A percentile compares a stretch with the other conserved stretches of the same genome.
These are phyloP conservation scores for Odontocolon sp. DNA, from an alignment of 2,888 invertebrate species.

Conservation along the genomic window DNA sequence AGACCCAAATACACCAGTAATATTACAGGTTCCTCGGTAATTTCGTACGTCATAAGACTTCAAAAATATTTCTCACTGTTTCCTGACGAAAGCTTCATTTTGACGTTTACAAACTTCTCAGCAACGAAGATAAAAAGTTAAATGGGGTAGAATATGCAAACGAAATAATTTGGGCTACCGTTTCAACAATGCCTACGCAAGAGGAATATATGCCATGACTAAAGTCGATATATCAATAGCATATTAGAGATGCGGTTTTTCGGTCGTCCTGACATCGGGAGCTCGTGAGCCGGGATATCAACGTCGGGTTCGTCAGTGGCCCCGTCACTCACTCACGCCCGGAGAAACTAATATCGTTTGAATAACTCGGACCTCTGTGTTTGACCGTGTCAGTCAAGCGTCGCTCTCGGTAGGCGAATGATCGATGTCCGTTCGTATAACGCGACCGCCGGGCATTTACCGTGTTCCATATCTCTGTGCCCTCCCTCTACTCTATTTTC, in stretches of 20 bases:
- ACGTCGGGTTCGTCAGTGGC: conserved; percentile 54
- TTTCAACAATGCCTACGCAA: conserved; percentile 17
- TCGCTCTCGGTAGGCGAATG: conserved; percentile 52
- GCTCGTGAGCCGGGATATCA: conserved; percentile 47
- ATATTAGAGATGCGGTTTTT: conserved; percentile 38
- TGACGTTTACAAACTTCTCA: not conserved
- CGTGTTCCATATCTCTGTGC: conserved; percentile 20
- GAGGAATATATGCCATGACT: not conserved
- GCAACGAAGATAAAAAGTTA: not conserved
- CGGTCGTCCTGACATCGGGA: conserved; percentile 37
- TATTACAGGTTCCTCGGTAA: not conserved
- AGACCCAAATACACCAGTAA: conserved; percentile 10
- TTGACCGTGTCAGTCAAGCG: conserved; percentile 63
- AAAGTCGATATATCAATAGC: conserved; percentile 26
- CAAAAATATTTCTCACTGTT: not conserved
- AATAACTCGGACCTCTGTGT: conserved; percentile 62
- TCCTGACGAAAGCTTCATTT: not conserved
- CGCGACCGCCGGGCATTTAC: conserved; percentile 9
- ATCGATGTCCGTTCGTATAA: conserved; percentile 40
- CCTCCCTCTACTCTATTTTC: not conserved
- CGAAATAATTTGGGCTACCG: too few relatives aligned
- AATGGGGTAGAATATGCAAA: not conserved
- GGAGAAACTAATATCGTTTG: conserved; percentile 63
- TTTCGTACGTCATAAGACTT: not conserved
- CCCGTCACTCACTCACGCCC: conserved; percentile 59